Conservation (phyloP, 2,888 invertebrate species). For the Muscina levida region DNA sequence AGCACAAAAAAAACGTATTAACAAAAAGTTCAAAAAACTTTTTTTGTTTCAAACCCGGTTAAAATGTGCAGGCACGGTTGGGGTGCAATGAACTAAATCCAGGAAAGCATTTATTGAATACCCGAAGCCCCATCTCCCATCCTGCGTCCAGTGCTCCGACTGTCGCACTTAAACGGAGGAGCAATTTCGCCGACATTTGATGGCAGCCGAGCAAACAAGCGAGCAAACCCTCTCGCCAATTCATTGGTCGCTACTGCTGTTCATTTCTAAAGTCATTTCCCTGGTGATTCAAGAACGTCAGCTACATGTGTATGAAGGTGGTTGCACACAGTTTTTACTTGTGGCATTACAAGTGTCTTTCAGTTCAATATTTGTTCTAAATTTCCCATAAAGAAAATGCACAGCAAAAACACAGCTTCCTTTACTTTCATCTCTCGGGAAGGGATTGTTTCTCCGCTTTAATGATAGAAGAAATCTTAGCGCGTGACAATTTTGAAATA, state of each 20-base stretch:
- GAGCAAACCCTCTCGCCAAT: not conserved
- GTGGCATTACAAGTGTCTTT: constrained; percentile 28
- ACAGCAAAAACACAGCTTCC: not conserved
- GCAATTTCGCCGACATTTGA: constrained; percentile 31
- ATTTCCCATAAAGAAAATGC: constrained; percentile 6
- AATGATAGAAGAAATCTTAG: constrained; percentile 14
- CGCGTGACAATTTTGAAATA: constrained; percentile 32
- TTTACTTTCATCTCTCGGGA: constrained; percentile 18
- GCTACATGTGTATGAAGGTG: not conserved
- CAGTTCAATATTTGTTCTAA: constrained; percentile 19
- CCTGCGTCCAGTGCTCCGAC: not conserved
- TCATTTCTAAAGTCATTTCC: not conserved
- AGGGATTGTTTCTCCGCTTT: not conserved
- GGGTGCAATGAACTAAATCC: constrained; percentile 41
- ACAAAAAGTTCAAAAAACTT: constrained; percentile 32
- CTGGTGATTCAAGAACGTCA: not conserved
- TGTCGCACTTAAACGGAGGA: constrained; percentile 28
- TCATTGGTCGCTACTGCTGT: constrained; percentile 19
- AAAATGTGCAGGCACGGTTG: constrained; percentile 24
- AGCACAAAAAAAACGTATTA: constrained; percentile 5
- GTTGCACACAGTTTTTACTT: constrained; percentile 20
- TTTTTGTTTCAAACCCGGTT: constrained; percentile 24
- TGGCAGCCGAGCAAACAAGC: not conserved
- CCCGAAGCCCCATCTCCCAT: not conserved
- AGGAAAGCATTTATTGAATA: constrained; percentile 38